Evolutionary conservation across 1,140 invertebrate species (phyloP).

Genomic region (Tetramorium alpestre): DNA sequence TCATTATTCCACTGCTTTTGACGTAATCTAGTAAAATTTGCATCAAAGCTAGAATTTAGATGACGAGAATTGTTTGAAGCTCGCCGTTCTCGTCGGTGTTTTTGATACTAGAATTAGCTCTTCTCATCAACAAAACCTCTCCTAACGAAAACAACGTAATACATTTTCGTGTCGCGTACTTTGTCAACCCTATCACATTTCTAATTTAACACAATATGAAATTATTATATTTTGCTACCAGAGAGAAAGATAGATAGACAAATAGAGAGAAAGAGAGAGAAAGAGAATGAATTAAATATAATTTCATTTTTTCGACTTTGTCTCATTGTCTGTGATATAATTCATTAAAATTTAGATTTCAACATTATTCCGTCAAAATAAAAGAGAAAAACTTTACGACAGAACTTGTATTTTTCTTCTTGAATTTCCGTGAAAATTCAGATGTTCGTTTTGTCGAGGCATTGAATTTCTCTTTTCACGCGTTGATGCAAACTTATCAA

Average conservation of each 20-base stretch:
- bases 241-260: background rate
- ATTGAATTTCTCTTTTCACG: background rate
- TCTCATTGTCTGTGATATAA: background rate
- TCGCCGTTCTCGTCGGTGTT: background rate
- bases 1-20: background rate
- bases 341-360: conserved; percentile 5
- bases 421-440: background rate
- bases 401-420: background rate
- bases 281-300: background rate
- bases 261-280: background rate
- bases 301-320: background rate
- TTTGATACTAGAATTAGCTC: conserved; percentile 19
- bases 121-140: background rate
- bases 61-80: background rate
- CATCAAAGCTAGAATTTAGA: conserved; percentile 19
- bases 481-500: conserved; percentile 20
- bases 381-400: background rate
- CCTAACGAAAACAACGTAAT: background rate
- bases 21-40: conserved; percentile 33
- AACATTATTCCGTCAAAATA: background rate
- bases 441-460: background rate
- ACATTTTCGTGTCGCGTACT: background rate
- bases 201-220: background rate
- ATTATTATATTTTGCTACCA: background rate
- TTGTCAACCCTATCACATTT: conserved; percentile 3